These are phyloP conservation scores for Limnodromus scolopaceus DNA, from an alignment of 2,797 vertebrate genomes.

Conservation along the genomic window DNA sequence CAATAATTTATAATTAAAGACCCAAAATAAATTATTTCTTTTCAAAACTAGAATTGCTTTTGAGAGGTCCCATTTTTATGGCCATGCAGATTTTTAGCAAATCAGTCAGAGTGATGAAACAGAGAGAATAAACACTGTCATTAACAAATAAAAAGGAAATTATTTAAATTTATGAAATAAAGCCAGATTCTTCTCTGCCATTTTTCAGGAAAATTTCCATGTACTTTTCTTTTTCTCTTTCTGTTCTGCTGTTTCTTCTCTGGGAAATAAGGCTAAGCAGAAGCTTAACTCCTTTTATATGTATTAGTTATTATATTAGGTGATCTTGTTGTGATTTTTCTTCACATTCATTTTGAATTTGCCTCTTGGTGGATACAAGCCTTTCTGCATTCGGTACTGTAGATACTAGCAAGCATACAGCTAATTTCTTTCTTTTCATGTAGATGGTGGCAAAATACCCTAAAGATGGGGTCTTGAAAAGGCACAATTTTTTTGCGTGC, in stretches of 20 bases:
- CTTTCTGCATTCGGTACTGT: not conserved
- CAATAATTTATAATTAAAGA: not conserved
- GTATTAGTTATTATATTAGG: not conserved
- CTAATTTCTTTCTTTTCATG: not conserved
- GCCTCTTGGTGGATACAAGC: not conserved
- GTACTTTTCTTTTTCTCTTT: not conserved
- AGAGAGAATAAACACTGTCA: not conserved
- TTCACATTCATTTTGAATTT: not conserved
- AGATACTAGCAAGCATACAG: not conserved
- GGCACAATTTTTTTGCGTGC: not conserved
- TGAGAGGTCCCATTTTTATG: not conserved
- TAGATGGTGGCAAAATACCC: not conserved
- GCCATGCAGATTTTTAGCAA: not conserved
- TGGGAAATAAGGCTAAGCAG: not conserved
- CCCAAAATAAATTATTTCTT: not conserved
- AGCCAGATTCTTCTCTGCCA: not conserved
- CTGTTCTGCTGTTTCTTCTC: not conserved
- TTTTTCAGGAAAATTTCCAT: not conserved
- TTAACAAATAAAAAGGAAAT: not conserved
- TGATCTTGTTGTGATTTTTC: not conserved
- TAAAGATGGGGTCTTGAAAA: not conserved
- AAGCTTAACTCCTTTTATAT: conserved; percentile 18
- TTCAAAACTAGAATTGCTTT: not conserved
- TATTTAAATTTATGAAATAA: not conserved
- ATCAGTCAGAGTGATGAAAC: not conserved